Evolutionary conservation across 2,113 vertebrate species (phyloP).

Genomic region (Rhea pennata): DNA sequence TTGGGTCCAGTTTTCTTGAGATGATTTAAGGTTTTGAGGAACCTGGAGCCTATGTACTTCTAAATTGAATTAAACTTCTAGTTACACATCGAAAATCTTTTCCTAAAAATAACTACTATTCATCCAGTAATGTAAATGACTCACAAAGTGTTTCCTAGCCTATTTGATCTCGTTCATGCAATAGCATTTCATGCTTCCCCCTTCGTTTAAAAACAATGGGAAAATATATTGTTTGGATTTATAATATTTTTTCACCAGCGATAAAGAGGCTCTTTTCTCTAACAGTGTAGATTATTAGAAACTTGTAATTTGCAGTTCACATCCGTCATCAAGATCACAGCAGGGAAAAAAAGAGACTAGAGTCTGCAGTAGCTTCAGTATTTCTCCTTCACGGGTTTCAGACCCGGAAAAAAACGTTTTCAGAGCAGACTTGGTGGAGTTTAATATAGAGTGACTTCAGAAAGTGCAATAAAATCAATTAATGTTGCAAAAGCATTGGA

Average conservation of each 20-base stretch:
- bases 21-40: neutral
- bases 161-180: neutral
- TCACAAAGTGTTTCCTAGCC: neutral
- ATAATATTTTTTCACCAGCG: neutral
- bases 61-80: neutral
- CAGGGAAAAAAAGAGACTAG: neutral
- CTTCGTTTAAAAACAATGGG: neutral
- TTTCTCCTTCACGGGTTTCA: neutral
- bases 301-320: constrained; percentile 9
- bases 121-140: neutral
- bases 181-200: neutral
- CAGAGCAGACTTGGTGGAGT: neutral
- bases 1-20: neutral
- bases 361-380: neutral
- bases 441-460: constrained; percentile 50
- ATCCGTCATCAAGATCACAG: constrained; percentile 21
- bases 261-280: neutral
- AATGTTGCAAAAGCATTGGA: constrained; percentile 54
- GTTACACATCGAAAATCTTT: neutral
- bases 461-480: constrained; percentile 61
- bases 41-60: neutral
- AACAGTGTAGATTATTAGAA: constrained; percentile 12
- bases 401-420: neutral
- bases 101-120: neutral
- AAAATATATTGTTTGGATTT: neutral